Evolutionary conservation across 53 echinoderm and acorn worm species (phyloP).

Genomic region (Paracentrotus lividus): DNA sequence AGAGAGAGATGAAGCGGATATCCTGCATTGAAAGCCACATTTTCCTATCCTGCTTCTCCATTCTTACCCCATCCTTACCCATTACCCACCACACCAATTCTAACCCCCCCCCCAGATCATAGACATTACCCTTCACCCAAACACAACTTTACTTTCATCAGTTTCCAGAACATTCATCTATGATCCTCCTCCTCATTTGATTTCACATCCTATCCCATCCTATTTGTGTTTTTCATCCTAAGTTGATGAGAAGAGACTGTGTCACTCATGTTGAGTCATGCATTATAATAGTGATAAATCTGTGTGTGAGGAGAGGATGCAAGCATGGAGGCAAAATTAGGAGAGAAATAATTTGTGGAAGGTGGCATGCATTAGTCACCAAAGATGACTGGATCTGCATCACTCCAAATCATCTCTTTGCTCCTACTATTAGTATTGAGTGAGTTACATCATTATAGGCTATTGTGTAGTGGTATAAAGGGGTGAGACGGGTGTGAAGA

Average conservation of each 20-base stretch:
- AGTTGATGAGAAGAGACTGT: slow-evolving; percentile 2
- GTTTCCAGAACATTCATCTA: neutral
- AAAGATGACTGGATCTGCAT: slow-evolving; percentile 60
- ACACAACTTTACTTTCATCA: neutral
- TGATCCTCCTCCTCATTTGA: neutral
- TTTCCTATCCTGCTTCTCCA: neutral
- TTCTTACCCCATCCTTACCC: neutral
- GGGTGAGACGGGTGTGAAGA: neutral
- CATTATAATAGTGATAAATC: slow-evolving; percentile 60
- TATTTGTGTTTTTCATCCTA: slow-evolving; percentile 22
- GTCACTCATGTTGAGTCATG: slow-evolving; percentile 60
- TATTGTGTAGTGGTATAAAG: neutral
- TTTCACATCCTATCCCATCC: neutral
- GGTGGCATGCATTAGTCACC: slow-evolving; percentile 66
- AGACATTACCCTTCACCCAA: neutral
- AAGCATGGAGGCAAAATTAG: slow-evolving; percentile 36
- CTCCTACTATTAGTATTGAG: neutral
- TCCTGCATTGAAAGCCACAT: no score
- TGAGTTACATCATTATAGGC: no score
- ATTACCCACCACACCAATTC: no score
- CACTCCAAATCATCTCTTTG: slow-evolving; percentile 47
- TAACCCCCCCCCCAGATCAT: neutral
- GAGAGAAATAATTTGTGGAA: slow-evolving; percentile 58
- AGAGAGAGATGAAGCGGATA: neutral
- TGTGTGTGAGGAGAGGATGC: neutral